Evolutionary conservation across 1,140 invertebrate species (phyloP).

Genomic region (Acromyrmex echinatior): DNA sequence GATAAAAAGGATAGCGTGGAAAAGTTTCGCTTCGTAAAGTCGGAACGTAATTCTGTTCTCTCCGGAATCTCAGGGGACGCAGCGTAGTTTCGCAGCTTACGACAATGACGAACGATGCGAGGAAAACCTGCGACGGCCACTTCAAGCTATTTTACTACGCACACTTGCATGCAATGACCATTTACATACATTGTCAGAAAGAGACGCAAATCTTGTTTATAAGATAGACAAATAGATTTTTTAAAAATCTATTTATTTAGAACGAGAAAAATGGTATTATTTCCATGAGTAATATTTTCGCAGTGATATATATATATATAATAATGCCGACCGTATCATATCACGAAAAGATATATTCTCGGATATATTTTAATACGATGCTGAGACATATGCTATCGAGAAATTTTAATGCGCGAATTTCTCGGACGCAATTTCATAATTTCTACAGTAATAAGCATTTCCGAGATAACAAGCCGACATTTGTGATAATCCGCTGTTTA

Average conservation of each 20-base stretch:
- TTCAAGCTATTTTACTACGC: constrained; percentile 18
- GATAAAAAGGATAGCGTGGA: constrained; percentile 58
- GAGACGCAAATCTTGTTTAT: not conserved
- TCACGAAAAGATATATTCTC: not conserved
- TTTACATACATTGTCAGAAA: not conserved
- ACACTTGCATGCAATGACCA: not conserved
- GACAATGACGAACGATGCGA: constrained; percentile 61
- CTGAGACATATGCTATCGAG: not conserved
- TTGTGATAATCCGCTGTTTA: constrained; percentile 16
- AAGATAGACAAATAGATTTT: not conserved
- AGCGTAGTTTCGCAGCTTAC: constrained; percentile 12
- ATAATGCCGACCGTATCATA: not conserved
- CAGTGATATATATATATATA: not conserved
- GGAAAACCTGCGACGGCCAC: constrained; percentile 39
- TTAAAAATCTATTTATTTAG: not conserved
- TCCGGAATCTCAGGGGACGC: constrained; percentile 41
- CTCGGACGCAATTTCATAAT: constrained; percentile 15
- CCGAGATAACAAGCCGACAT: constrained; percentile 4
- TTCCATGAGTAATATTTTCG: not conserved
- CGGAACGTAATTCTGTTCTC: constrained; percentile 47
- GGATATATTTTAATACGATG: not conserved
- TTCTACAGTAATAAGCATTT: not conserved
- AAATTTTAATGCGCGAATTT: constrained; percentile 25
- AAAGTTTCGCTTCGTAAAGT: constrained; percentile 47
- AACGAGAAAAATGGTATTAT: not conserved